A percentile compares a stretch with the other conserved stretches of the same genome.
These are phyloP conservation scores for Borostomias antarcticus DNA, from an alignment of 2,797 vertebrate genomes.

Conservation along the genomic window DNA sequence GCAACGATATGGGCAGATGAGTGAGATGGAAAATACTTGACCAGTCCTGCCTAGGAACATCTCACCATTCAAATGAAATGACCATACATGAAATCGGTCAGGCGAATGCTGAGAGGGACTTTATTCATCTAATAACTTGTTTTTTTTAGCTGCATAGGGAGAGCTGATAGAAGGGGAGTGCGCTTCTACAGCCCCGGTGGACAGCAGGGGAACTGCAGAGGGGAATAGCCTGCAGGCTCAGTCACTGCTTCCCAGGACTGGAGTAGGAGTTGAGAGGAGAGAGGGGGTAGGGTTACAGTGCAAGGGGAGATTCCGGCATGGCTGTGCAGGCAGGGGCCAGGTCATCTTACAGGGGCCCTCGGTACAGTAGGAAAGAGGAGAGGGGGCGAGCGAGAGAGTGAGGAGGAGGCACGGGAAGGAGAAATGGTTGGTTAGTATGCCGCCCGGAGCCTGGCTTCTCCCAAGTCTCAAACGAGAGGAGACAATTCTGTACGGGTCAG, in stretches of 20 bases:
- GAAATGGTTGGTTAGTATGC: background rate
- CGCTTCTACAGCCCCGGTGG: slow-evolving; percentile 6
- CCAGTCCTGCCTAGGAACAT: slow-evolving; percentile 31
- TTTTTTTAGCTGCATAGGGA: slow-evolving; percentile 2
- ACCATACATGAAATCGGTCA: background rate
- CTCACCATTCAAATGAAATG: slow-evolving; percentile 15
- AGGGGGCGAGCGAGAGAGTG: background rate
- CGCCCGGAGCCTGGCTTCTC: no score
- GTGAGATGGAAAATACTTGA: slow-evolving; percentile 17
- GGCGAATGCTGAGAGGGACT: background rate
- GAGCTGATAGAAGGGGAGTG: slow-evolving; percentile 14
- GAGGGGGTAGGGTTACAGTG: slow-evolving; percentile 73
- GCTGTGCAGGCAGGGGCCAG: slow-evolving; percentile 50
- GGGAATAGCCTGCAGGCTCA: slow-evolving; percentile 23
- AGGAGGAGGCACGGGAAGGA: slow-evolving; percentile 20
- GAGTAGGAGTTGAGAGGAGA: slow-evolving; percentile 36
- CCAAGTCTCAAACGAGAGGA: slow-evolving; percentile 32
- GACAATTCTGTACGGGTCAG: slow-evolving; percentile 32
- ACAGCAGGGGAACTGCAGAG: slow-evolving; percentile 4
- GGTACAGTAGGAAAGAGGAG: slow-evolving; percentile 15
- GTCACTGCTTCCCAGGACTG: slow-evolving; percentile 14
- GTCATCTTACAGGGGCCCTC: slow-evolving; percentile 70
- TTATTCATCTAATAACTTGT: slow-evolving; percentile 11
- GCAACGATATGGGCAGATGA: background rate
- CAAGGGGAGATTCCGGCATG: slow-evolving; percentile 75